These are phyloP conservation scores for Leptarthrus brevirostris DNA, from an alignment of 2,888 invertebrate genomes.

Conservation along the genomic window DNA sequence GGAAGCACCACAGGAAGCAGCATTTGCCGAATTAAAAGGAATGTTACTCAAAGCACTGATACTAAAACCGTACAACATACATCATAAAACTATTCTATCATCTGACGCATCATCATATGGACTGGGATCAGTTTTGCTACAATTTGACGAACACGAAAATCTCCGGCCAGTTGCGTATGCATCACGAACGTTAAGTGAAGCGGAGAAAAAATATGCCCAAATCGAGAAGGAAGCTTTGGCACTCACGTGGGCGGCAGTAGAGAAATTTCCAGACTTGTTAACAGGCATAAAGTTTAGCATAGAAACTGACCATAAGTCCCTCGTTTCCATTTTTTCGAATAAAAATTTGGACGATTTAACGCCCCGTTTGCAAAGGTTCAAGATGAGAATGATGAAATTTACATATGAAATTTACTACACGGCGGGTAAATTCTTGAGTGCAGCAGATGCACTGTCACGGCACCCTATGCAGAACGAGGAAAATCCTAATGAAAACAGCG, in stretches of 20 bases:
- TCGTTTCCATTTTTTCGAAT: background rate
- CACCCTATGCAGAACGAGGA: background rate
- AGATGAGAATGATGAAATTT: background rate
- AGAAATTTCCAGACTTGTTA: slow-evolving; percentile 54
- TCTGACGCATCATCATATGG: no score
- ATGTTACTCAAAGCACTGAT: slow-evolving; percentile 7
- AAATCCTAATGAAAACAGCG: background rate
- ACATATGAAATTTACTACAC: background rate
- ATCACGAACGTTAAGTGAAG: slow-evolving; percentile 53
- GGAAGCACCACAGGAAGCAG: no score
- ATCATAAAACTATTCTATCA: no score
- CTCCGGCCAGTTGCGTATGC: slow-evolving; percentile 49
- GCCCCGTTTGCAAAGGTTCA: background rate
- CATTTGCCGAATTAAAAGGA: slow-evolving; percentile 31
- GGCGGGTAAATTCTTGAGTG: background rate
- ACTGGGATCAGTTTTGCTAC: slow-evolving; percentile 46
- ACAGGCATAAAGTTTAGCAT: slow-evolving; percentile 53
- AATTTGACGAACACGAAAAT: slow-evolving; percentile 45
- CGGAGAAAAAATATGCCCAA: slow-evolving; percentile 53
- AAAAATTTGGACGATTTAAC: background rate
- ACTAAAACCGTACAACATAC: no score
- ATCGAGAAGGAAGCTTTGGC: slow-evolving; percentile 55
- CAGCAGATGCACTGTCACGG: background rate
- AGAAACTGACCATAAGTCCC: slow-evolving; percentile 54
- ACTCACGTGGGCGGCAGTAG: slow-evolving; percentile 53